Evolutionary conservation across 2,113 vertebrate genomes (phyloP), one percentile per base, ranked within the genome.

Genomic region (Plecotus auritus): DNA sequence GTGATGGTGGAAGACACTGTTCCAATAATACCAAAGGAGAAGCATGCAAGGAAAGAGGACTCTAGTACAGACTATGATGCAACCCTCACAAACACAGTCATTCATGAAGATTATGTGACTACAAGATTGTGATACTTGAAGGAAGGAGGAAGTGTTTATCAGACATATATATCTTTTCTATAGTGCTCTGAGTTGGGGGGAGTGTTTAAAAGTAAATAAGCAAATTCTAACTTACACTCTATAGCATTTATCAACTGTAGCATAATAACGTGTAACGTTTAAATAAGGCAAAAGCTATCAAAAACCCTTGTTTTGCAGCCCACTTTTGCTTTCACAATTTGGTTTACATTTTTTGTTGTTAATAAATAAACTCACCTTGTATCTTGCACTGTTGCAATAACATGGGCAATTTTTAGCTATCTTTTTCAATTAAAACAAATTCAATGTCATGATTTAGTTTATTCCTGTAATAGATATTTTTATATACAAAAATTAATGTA

Each of bases 321-420:
- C 90, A 98, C 98, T 98, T 98, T 98, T 98, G 98, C 98, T 98
- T 97, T 97, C 98, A 98, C 96, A 0, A 90, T 97, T 98, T 97
- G 94, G 97, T 98, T 98, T 97, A 98, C 96, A 84, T 56, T 47
- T 51, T 32, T 70, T 98, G 74, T 81, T 98, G 98, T 98, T 98
- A 98, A 98, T 98, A 98, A 98, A 98, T 97, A 97, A 97, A 98
- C 22, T 89, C 97, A 98, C 98, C 98, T 98, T 98, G 97, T 98
- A 98, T 98, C 98, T 98, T 98, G 98, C 98, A 98, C 95, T 97
- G 97, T 98, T 98, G 97, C 97, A 97, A 98, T 98, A 98, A 98
- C 97, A 98, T 97, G 84, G 85, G 98, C 96, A 96, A 92, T 98
- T 98, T 98, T 98, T 98, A 98, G 98, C 97, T 98, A 96, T 97